Conservation (phyloP, 2,797 vertebrate species). For the Protosalanx chinensis region DNA sequence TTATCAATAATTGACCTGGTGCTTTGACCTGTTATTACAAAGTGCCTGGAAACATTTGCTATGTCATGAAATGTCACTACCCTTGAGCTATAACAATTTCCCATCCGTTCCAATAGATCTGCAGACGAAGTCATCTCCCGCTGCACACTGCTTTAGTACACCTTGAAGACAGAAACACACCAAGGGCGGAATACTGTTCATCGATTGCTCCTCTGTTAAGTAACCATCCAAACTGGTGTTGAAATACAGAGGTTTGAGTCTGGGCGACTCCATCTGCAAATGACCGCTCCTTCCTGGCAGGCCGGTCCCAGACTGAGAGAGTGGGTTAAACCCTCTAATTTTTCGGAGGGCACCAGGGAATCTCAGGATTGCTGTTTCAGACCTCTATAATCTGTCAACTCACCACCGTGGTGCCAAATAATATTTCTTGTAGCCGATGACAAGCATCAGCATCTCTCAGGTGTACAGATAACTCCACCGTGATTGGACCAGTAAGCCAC, state of each 20-base stretch:
- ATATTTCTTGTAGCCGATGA: no score
- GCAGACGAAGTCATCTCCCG: neutral
- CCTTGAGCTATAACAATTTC: neutral
- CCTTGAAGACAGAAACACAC: no score
- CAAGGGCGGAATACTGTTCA: no score
- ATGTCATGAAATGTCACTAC: neutral
- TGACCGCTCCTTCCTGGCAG: neutral
- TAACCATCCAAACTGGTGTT: constrained; percentile 3
- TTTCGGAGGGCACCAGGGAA: no score
- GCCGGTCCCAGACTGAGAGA: neutral
- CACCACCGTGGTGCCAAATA: no score
- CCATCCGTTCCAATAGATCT: neutral
- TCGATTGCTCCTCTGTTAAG: no score
- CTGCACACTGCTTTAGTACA: no score
- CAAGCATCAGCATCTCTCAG: no score
- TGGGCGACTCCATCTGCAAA: neutral
- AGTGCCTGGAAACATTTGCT: neutral
- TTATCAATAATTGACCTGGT: neutral
- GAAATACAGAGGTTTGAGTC: neutral
- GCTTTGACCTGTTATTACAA: neutral
- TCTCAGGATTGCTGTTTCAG: no score
- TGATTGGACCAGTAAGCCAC: no score
- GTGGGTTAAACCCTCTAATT: neutral
- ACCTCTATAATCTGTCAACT: no score
- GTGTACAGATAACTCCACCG: no score